Evolutionary conservation across 2,113 vertebrate genomes (phyloP), one percentile per base, ranked within the genome.

Genomic region (Xiphophorus couchianus): DNA sequence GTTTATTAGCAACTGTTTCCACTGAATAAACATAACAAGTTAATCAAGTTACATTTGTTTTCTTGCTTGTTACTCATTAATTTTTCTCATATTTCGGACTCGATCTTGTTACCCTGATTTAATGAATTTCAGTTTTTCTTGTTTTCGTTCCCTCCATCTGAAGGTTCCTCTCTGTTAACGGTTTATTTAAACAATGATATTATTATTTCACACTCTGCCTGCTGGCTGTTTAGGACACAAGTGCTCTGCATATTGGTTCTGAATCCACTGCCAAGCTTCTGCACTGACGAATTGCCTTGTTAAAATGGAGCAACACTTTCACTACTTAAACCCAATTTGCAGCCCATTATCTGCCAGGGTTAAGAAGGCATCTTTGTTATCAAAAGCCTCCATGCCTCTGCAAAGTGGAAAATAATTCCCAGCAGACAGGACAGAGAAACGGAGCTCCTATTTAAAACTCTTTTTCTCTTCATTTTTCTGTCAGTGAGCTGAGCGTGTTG

Each of bases 71-170:
- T 19, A 9, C 31, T 29, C 31, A 17, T 76, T 69, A 51, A 29
- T 54, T 62, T 28, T 64, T 9, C n/a, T 74, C 67, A 62, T 62
- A 68, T 76, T 71, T 29, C 69, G 62, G 60, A 67, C 27, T 27
- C 33, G 73, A 30, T 75, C 73, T 17, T 31, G 61, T 78, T 69
- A 76, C 74, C 68, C 69, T 62, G 62, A 75, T 71, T 83, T 70
- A 72, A 70, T 77, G 5, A 76, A 42, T 62, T 35, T 35, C 71
- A 48, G n/a, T 69, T 37, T 67, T 51, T 44, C 48, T 58, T 42
- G 5, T 77, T 72, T 83, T 64, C 63, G 67, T 76, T 17, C 35
- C 61, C 15, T 42, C 51, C 84, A 39, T 72, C 54, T 71, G n/a
- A 8, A 74, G 69, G 22, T 62, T 15, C 66, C 71, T 73, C 60